A percentile compares a stretch with the other conserved stretches of the same genome.
Evolutionary conservation across 2,113 vertebrate genomes (phyloP).

Genomic region (Caloenas nicobarica): DNA sequence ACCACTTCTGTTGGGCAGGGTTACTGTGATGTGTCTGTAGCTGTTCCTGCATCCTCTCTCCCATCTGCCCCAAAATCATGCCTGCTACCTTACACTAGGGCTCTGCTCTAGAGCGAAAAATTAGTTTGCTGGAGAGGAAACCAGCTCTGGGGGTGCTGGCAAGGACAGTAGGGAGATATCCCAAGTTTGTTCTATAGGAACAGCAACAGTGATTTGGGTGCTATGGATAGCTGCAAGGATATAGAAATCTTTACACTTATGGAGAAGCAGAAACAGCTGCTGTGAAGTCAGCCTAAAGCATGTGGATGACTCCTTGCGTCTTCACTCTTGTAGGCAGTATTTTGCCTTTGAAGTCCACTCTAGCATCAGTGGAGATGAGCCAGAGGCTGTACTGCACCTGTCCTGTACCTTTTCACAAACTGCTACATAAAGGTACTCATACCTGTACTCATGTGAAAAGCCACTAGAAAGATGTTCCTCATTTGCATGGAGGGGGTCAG

Average conservation of each 20-base stretch:
- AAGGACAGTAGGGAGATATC: background rate
- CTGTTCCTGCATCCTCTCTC: background rate
- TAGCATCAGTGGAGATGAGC: background rate
- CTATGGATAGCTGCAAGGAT: background rate
- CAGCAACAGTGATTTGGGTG: background rate
- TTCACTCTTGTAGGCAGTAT: background rate
- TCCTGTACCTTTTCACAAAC: background rate
- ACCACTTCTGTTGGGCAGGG: background rate
- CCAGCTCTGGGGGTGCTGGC: background rate
- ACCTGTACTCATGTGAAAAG: background rate
- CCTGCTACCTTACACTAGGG: background rate
- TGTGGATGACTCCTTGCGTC: background rate
- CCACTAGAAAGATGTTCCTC: background rate
- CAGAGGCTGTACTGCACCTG: background rate
- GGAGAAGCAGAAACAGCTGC: background rate
- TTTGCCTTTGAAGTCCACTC: background rate
- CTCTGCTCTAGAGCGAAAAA: background rate
- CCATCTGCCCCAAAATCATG: background rate
- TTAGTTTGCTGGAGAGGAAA: background rate
- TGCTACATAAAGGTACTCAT: background rate
- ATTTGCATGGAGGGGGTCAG: background rate
- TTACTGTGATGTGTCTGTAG: background rate
- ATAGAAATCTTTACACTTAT: background rate
- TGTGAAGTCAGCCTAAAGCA: background rate
- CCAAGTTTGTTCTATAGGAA: background rate